Base-by-base conservation (phyloP, 2,888 invertebrate species). In the Eudemis profundana region DNA sequence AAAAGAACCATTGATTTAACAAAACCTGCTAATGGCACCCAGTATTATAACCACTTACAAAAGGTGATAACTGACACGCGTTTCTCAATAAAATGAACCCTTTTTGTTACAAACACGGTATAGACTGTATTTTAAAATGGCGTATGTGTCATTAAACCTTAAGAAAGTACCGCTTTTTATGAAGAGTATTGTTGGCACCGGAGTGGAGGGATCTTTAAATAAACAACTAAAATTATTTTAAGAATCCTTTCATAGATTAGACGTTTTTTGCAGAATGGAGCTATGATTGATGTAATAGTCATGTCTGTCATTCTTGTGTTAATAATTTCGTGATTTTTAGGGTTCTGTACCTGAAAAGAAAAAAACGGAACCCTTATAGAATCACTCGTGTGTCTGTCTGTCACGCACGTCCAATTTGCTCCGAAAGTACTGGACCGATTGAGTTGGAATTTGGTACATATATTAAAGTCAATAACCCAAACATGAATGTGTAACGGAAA, bases 11-110 rank as follows among this genome's bases (percentile, higher is more conserved):
- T 86, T 84, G 85, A 88, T 85, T 87, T 85, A 79, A 84, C 83
- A 77, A 77, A 83, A 81, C 80, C 82, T 78, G 83, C 85, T 90
- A 88, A 90, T 90, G 86, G 88, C 81, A 79, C 81, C 80, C 82
- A 81, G 81, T 85, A 84, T 87, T 88, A 84, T 56, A 44, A 15
- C 8, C 29, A 29, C 33, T n/a, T 4, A 3, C 17, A 29, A 21
- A 42, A 40, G 12, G 27, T 15, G 40, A 4, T 54, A 42, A 27
- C 5, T 54, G 7, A 33, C 33, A 8, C 2, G 33, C 5, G 10
- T 8, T 33, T 1, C 8, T 33, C 3, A 33, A 33, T 33, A 33
- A 33, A 33, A 33, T 33, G 10, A 2, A 10, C 0, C 33, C 2
- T 33, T 33, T 12, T 0, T 10, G 10, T 8, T 8, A 10, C 10